Base-by-base conservation (phyloP, 2,888 invertebrate species). In the Lasius fuliginosus region DNA sequence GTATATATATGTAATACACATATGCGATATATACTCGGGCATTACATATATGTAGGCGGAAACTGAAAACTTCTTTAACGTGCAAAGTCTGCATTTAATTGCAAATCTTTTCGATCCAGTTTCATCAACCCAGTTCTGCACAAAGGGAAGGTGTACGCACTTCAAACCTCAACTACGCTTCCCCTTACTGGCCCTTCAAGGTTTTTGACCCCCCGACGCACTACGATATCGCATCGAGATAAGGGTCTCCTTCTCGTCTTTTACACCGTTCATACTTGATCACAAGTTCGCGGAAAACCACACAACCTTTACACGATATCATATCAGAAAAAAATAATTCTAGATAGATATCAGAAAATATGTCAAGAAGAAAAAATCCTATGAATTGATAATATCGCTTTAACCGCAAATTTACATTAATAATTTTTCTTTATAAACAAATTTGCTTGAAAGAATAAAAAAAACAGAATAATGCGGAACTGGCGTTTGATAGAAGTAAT, bases 151-250 rank as follows among this genome's bases (percentile, higher is more conserved):
- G 49, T 68, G n/a, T 30, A 40, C 53, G 30, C 42, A 12, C 65
- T 74, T 71, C 71, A 18, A 62, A 2, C 46, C 62, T 9, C 53
- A 69, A 42, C 33, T 79, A 36, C 58, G 33, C 69, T 77, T 67
- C 65, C 62, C 83, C 73, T 77, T 64, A 86, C 86, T 85, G 86
- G 85, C 88, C 84, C 86, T 89, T 86, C 81, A 87, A 85, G 87
- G 85, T 89, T 90, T 89, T 89, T 88, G 87, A 90, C 86, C 89
- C 8, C 87, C 85, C 85, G 82, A 74, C 58, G 69, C 62, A 67
- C 81, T 69, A 71, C 82, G 84, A 83, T 86, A 88, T 87, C 89
- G 83, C 83, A 85, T 86, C 87, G 85, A 89, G 88, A 89, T 87
- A 86, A 90, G 86, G 86, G 85, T 87, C 79, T 58, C 77, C 83